These are phyloP conservation scores for Narcine bancroftii DNA, from an alignment of 2,113 vertebrate species.

Conservation along the genomic window DNA sequence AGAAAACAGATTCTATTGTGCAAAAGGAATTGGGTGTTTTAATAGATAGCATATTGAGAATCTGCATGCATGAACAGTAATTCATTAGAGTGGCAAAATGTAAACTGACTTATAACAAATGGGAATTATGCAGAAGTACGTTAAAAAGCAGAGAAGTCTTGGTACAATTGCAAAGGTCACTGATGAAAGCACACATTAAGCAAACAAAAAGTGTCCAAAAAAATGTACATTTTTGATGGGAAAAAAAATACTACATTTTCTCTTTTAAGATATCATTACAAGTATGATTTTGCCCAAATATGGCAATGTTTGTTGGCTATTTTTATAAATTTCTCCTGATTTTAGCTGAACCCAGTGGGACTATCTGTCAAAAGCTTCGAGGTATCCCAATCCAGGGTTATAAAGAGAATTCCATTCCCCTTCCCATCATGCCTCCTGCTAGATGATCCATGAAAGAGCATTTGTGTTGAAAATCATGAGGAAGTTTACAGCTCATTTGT, in stretches of 20 bases:
- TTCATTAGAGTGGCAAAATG: no score
- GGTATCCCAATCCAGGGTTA: neutral
- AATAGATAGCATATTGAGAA: no score
- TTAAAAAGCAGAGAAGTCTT: no score
- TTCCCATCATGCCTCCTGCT: constrained; percentile 32
- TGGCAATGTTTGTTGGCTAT: neutral
- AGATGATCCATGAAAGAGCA: constrained; percentile 35
- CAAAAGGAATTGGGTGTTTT: no score
- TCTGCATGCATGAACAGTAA: no score
- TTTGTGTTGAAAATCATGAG: constrained; percentile 23
- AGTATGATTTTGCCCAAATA: neutral
- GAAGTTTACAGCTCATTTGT: constrained; percentile 28
- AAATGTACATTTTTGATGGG: no score
- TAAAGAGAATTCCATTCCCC: constrained; percentile 26
- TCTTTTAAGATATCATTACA: no score
- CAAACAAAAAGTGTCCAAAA: neutral
- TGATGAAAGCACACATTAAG: neutral
- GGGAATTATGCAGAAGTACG: no score
- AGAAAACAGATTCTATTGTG: no score
- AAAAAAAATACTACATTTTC: no score
- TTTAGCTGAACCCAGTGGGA: neutral
- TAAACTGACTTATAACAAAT: no score
- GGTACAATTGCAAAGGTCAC: no score
- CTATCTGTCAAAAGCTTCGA: neutral
- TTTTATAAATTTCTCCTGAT: neutral